Conservation (phyloP, 2,113 vertebrate species). For the Aplodontia rufa region DNA sequence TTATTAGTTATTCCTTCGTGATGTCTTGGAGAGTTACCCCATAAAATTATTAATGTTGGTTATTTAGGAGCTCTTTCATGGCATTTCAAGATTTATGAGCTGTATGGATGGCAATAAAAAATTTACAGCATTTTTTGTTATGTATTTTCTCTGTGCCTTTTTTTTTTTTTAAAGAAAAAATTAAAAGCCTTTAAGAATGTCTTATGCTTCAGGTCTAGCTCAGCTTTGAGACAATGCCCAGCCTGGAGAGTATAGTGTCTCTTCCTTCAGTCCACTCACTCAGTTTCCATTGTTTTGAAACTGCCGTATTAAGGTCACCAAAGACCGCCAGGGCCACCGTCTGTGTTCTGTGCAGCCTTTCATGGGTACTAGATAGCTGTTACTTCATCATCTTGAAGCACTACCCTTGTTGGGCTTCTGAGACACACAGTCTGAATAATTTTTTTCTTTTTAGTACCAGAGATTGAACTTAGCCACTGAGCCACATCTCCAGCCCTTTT, state of each 20-base stretch:
- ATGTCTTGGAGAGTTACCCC: slow-evolving; percentile 60
- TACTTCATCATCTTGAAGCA: not conserved
- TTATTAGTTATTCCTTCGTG: slow-evolving; percentile 71
- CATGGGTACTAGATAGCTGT: not conserved
- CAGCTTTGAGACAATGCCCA: not conserved
- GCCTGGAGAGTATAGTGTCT: not conserved
- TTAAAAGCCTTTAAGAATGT: not conserved
- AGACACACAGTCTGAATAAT: not conserved
- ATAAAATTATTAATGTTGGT: slow-evolving; percentile 63
- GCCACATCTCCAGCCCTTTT: too few species aligned
- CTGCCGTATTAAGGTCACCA: not conserved
- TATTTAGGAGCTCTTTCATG: slow-evolving; percentile 54
- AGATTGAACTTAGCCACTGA: too few species aligned
- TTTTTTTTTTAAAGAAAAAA: not conserved
- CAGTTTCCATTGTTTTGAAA: not conserved
- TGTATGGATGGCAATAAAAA: slow-evolving; percentile 55
- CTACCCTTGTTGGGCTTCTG: not conserved
- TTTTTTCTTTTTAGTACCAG: too few species aligned
- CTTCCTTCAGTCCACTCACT: not conserved
- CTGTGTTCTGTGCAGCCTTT: not conserved
- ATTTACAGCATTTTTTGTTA: not conserved
- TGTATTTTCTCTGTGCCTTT: slow-evolving; percentile 28
- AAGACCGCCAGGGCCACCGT: not conserved
- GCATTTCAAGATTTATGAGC: slow-evolving; percentile 59
- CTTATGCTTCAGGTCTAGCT: not conserved